Base-by-base conservation (phyloP, 2,888 invertebrate species). In the Volucella inflata region DNA sequence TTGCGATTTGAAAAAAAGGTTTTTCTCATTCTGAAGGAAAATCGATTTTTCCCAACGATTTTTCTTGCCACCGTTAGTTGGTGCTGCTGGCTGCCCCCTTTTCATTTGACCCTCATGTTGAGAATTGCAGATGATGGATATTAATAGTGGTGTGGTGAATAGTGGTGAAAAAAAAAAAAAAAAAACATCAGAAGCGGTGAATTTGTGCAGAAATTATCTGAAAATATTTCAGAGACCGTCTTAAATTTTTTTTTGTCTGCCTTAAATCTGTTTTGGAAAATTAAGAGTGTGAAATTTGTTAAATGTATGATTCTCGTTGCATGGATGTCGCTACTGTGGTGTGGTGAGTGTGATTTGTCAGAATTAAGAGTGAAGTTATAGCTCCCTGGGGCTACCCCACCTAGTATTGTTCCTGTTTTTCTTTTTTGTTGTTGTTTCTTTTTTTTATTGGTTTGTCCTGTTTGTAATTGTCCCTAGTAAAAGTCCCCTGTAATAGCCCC, bases 11-110 rank as follows among this genome's bases (percentile, higher is more conserved):
- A 64, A 60, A 40, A 44, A 84, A 67, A 50, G 4, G 53, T 68
- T 64, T 78, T 68, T 42, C 71, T 71, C 70, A 67, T 75, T 60
- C 80, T 60, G 60, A 76, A 68, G 71, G 81, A 68, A 81, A 85
- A 85, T 85, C 85, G 85, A 85, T 85, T 85, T 85, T 85, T 85
- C 85, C 77, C 67, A 65, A 76, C 50, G 71, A 42, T 57, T 76
- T 71, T 71, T 55, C 68, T 46, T 17, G 38, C 30, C 30, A 30
- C 38, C 38, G 30, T 17, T 46, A 48, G 40, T 55, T 62, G 53
- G 14, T 8, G 11, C 14, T 36, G 12, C 57, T 71, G 11, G 12
- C 57, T 42, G 10, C 17, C 9, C 60, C 46, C 72, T 30, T 30
- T 30, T 2, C 46, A 46, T 60, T 68, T 57, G 40, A 78, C 62